phyloP scores from a whole-genome alignment of 1,140 invertebrate genomes.

The Cryptotermes secundus region DNA sequence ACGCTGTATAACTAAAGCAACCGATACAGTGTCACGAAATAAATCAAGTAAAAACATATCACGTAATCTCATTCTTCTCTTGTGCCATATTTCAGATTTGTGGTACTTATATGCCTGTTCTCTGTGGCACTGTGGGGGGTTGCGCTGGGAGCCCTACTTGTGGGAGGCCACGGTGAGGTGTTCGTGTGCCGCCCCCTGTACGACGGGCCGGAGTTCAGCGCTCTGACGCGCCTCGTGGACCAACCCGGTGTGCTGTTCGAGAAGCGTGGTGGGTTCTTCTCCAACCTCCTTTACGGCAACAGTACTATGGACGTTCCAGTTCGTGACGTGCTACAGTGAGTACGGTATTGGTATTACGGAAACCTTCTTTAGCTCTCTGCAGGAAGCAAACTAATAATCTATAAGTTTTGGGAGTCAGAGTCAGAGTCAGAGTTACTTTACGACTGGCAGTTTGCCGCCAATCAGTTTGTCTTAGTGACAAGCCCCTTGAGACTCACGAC shows the following conservation, averaged over 20 bases:
- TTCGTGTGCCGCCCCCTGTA: conserved; percentile 64
- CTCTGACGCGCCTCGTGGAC: conserved; percentile 60
- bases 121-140: conserved; percentile 40
- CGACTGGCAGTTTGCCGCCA: neutral
- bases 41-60: too few species aligned
- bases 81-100: conserved; percentile 24
- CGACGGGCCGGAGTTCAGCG: conserved; percentile 57
- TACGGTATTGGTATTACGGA: neutral
- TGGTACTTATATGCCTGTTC: conserved; percentile 29
- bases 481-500: too few species aligned
- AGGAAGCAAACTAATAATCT: too few species aligned
- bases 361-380: neutral
- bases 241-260: conserved; percentile 54
- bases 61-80: too few species aligned
- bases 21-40: too few species aligned
- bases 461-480: too few species aligned
- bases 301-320: conserved; percentile 41
- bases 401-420: too few species aligned
- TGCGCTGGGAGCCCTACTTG: conserved; percentile 38
- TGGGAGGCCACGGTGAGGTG: conserved; percentile 43
- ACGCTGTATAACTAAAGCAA: too few species aligned
- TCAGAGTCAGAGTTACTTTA: too few species aligned
- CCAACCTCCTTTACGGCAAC: conserved; percentile 47
- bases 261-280: conserved; percentile 59
- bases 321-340: conserved; percentile 45